Evolutionary conservation across 2,113 vertebrate genomes (phyloP).

Genomic region (Pygoscelis antarcticus): DNA sequence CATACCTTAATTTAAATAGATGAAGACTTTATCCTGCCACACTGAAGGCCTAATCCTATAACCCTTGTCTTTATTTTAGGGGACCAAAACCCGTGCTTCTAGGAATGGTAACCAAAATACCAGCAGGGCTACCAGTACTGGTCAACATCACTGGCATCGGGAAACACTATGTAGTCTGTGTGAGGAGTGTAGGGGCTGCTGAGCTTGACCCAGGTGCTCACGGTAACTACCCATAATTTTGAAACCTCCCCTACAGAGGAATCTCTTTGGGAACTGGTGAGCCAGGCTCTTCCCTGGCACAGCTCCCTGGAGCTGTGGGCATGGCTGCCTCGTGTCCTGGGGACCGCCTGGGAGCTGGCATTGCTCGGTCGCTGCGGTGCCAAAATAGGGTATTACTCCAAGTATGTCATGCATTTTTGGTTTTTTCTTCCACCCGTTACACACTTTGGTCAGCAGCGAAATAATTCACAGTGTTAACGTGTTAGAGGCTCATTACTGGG

Average conservation of each 20-base stretch:
- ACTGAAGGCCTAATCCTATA: neutral
- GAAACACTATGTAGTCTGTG: neutral
- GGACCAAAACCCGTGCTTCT: neutral
- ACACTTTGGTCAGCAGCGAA: neutral
- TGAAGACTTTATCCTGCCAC: neutral
- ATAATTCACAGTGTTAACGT: neutral
- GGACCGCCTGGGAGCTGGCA: neutral
- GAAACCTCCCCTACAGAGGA: neutral
- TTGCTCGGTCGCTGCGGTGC: accelerated
- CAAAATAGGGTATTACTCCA: neutral
- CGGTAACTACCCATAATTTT: accelerated
- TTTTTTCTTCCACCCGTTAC: accelerated
- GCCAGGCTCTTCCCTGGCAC: neutral
- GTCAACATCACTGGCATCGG: accelerated
- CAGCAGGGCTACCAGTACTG: neutral
- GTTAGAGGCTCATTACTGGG: neutral
- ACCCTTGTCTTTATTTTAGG: neutral
- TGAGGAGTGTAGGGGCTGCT: neutral
- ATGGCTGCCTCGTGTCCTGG: accelerated
- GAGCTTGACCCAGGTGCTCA: neutral
- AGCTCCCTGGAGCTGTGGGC: neutral
- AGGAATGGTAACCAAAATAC: neutral
- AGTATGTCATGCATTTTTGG: accelerated
- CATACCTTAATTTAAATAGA: neutral
- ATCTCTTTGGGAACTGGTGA: neutral